phyloP scores from a whole-genome alignment of 2,113 vertebrate genomes.

The Phyllostomus hastatus region DNA sequence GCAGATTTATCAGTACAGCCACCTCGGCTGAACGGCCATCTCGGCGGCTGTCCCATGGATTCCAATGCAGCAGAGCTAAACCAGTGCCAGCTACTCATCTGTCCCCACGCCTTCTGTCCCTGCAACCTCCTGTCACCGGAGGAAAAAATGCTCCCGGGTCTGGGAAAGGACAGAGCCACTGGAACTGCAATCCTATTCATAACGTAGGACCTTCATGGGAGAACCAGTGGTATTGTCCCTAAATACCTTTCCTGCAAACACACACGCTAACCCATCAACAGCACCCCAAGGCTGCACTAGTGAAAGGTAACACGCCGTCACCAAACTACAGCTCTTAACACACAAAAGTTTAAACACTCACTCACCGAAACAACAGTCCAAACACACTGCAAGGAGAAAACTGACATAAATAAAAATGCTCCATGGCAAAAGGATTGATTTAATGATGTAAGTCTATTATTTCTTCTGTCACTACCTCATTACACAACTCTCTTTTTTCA shows the following conservation, averaged over 20 bases:
- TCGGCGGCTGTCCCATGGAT: constrained; percentile 44
- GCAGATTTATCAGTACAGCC: constrained; percentile 44
- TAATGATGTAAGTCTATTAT: not conserved
- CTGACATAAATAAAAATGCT: not conserved
- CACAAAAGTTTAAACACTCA: constrained; percentile 37
- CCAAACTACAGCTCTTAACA: constrained; percentile 26
- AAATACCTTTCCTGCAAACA: constrained; percentile 1
- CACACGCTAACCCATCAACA: constrained; percentile 35
- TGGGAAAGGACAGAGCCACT: constrained; percentile 71
- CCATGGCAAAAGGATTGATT: not conserved
- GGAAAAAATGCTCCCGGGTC: constrained; percentile 53
- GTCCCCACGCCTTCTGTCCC: constrained; percentile 63
- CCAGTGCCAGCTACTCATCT: constrained; percentile 63
- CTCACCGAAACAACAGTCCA: constrained; percentile 38
- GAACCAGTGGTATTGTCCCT: constrained; percentile 22
- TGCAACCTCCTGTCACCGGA: constrained; percentile 54
- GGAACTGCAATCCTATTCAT: constrained; percentile 60
- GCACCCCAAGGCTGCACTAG: not conserved
- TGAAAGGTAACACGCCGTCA: constrained; percentile 61
- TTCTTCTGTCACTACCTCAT: not conserved
- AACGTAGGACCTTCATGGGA: constrained; percentile 37
- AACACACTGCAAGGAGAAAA: constrained; percentile 51
- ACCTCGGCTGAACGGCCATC: constrained; percentile 57
- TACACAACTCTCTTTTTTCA: not conserved
- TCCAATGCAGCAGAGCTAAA: constrained; percentile 61